These are phyloP conservation scores for human (Homo sapiens) DNA, from an alignment of 2,113 vertebrate genomes.

Conservation along the genomic window DNA sequence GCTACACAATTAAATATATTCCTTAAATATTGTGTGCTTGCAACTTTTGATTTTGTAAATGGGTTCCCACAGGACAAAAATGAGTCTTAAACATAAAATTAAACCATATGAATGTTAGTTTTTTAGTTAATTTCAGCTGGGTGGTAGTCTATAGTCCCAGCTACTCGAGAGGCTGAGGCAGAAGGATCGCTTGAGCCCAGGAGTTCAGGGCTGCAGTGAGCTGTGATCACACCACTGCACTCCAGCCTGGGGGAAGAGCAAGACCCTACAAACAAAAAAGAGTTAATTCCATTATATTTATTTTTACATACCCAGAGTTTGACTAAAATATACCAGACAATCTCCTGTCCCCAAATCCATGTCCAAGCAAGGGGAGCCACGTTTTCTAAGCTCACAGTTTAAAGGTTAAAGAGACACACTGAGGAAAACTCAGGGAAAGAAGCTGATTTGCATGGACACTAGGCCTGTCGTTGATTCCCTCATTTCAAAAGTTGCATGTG, in stretches of 20 bases:
- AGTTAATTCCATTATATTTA: background rate
- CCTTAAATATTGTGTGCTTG: background rate
- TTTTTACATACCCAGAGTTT: background rate
- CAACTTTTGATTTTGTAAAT: background rate
- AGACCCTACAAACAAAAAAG: background rate
- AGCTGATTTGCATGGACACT: background rate
- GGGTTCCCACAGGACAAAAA: background rate
- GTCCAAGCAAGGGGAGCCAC: background rate
- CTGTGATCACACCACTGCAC: no score
- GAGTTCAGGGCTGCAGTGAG: background rate
- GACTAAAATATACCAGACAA: background rate
- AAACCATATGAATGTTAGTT: background rate
- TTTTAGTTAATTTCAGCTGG: background rate
- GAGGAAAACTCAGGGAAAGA: no score
- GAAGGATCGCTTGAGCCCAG: background rate
- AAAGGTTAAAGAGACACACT: background rate
- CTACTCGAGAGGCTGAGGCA: background rate
- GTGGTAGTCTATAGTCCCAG: background rate
- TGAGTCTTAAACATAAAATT: background rate
- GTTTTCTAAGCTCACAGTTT: background rate
- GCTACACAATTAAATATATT: background rate
- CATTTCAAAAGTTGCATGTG: background rate
- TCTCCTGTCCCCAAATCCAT: background rate
- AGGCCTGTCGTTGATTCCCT: background rate
- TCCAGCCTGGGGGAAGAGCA: background rate